Conservation (phyloP, 2,888 invertebrate genomes). For the Gonocerus acuteangulatus region DNA sequence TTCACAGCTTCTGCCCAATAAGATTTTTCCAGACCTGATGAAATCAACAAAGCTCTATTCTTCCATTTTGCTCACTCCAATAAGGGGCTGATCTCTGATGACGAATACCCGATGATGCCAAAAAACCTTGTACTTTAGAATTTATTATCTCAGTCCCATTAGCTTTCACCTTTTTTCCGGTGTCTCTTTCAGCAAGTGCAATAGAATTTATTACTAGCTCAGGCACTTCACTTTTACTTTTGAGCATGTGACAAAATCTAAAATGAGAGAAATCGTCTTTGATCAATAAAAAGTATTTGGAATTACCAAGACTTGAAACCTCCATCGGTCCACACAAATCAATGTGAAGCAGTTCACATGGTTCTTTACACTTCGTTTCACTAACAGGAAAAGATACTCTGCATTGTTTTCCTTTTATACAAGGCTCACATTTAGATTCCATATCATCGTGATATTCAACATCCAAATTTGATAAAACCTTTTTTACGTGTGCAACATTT, state of each 20-base stretch:
- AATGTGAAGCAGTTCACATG: constrained; percentile 14
- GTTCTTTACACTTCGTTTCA: constrained; percentile 1
- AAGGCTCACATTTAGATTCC: constrained; percentile 8
- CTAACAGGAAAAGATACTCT: constrained; percentile 10
- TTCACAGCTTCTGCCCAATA: constrained; percentile 25
- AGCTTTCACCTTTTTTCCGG: neutral
- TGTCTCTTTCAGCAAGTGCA: neutral
- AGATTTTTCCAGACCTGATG: constrained; percentile 5
- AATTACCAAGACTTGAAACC: neutral
- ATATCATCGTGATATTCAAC: neutral
- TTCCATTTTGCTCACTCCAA: constrained; percentile 11
- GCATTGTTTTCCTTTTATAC: constrained; percentile 4
- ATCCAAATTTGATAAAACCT: constrained; percentile 1
- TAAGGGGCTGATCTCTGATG: constrained; percentile 16
- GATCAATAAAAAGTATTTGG: neutral
- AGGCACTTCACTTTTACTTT: neutral
- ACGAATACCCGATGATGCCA: neutral
- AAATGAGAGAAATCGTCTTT: constrained; percentile 4
- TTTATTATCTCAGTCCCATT: constrained; percentile 16
- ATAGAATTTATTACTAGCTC: neutral
- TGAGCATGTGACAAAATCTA: neutral
- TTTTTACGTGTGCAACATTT: constrained; percentile 9
- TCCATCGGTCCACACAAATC: constrained; percentile 19
- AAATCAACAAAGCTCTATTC: constrained; percentile 12
- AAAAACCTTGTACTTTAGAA: neutral